Conservation (phyloP, 2,888 invertebrate genomes). For the Callinectes sapidus region DNA sequence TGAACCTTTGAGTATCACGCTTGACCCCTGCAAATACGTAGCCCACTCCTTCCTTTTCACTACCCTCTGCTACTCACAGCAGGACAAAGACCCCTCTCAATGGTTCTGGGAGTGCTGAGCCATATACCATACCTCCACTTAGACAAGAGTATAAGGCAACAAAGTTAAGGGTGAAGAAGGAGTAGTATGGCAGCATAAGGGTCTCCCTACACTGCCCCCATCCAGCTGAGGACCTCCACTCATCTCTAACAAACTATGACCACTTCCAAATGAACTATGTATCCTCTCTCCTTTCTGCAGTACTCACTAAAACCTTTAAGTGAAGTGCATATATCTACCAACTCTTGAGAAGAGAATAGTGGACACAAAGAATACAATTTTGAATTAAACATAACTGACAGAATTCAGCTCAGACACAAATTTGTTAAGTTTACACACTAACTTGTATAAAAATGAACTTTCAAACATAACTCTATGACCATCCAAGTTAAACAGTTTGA, state of each 20-base stretch:
- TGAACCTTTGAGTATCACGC: no score
- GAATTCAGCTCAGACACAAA: no score
- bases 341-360: not conserved
- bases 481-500: no score
- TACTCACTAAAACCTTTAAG: not conserved
- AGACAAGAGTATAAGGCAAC: conserved; percentile 8
- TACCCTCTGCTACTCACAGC: no score
- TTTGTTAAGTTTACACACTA: no score
- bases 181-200: not conserved
- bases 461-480: no score
- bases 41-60: no score
- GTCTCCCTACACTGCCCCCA: not conserved
- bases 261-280: not conserved
- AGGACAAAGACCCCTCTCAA: no score
- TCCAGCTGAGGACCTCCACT: not conserved
- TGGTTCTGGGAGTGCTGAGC: no score
- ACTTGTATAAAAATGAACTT: no score
- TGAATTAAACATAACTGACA: no score
- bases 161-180: not conserved
- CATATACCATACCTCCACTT: not conserved
- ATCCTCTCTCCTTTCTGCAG: not conserved
- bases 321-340: not conserved
- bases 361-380: not conserved
- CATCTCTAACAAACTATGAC: not conserved
- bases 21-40: no score